phyloP scores from a whole-genome alignment of 2,797 vertebrate genomes.

The Tiaroga cobitis region DNA sequence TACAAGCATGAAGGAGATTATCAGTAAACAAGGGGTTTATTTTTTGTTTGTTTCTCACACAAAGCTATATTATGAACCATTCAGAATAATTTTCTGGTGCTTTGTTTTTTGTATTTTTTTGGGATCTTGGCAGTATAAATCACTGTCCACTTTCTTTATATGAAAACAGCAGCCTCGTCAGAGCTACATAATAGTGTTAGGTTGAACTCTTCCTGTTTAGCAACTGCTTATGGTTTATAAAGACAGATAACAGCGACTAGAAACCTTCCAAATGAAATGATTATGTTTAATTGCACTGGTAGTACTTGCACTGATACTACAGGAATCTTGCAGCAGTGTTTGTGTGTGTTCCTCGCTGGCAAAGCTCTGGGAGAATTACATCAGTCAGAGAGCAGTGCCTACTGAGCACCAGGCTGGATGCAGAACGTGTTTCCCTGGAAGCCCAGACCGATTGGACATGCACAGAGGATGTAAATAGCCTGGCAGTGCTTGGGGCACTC shows the following conservation, averaged over 20 bases:
- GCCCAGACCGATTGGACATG: constrained; percentile 54
- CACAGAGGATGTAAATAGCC: constrained; percentile 44
- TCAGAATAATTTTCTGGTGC: neutral
- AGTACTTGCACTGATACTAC: neutral
- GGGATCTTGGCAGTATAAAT: neutral
- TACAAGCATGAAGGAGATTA: no score
- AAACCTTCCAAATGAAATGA: neutral
- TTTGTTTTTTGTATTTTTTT: neutral
- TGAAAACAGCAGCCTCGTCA: neutral
- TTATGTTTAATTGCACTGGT: neutral
- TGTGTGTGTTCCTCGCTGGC: constrained; percentile 29
- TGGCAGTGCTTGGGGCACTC: constrained; percentile 54
- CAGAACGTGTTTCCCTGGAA: constrained; percentile 28
- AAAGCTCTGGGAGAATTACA: constrained; percentile 46
- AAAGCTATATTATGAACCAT: neutral
- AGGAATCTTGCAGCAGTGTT: constrained; percentile 1
- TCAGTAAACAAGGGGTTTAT: neutral
- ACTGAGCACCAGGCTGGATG: constrained; percentile 47
- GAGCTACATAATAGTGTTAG: neutral
- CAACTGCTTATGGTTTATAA: neutral
- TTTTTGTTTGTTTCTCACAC: constrained; percentile 5
- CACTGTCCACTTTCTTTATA: neutral
- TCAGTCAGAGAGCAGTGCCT: constrained; percentile 34
- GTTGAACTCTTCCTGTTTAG: neutral
- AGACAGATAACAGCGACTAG: neutral